Percentiles rank a stretch among this genome's conserved stretches.
Evolutionary conservation across 2,797 vertebrate species (phyloP).

Genomic region (Falco concolor): DNA sequence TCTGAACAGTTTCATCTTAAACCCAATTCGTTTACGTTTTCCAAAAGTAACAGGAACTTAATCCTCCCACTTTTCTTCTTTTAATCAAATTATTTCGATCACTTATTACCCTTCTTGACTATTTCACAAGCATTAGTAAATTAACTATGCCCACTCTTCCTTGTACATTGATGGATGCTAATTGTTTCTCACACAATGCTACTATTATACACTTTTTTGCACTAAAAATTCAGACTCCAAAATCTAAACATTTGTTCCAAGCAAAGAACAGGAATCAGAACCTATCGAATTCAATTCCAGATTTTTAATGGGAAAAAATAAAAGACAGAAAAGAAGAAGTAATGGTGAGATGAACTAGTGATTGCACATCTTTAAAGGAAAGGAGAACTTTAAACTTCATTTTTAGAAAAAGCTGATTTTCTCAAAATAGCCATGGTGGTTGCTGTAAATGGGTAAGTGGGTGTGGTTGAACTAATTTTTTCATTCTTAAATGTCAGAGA

Average conservation of each 20-base stretch:
- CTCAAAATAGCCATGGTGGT: not conserved
- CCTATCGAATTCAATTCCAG: not conserved
- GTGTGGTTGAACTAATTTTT: conserved; percentile 19
- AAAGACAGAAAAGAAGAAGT: not conserved
- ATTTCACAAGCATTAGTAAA: not conserved
- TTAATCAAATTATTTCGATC: not conserved
- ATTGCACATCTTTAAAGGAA: not conserved
- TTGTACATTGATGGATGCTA: not conserved
- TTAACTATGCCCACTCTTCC: not conserved
- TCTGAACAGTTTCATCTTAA: not conserved
- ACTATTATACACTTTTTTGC: not conserved
- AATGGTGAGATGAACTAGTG: not conserved
- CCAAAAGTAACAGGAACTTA: not conserved
- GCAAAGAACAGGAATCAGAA: not conserved
- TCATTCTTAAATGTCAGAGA: conserved; percentile 16
- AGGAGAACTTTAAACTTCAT: not conserved
- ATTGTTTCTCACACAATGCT: not conserved
- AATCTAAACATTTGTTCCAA: not conserved
- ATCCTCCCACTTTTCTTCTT: not conserved
- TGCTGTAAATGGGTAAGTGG: not conserved
- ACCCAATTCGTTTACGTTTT: not conserved
- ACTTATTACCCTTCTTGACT: not conserved
- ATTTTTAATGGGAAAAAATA: not conserved
- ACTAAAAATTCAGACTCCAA: not conserved
- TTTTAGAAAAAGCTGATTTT: not conserved